Conservation (phyloP, 2,797 vertebrate species). For the Babyrousa celebensis region DNA sequence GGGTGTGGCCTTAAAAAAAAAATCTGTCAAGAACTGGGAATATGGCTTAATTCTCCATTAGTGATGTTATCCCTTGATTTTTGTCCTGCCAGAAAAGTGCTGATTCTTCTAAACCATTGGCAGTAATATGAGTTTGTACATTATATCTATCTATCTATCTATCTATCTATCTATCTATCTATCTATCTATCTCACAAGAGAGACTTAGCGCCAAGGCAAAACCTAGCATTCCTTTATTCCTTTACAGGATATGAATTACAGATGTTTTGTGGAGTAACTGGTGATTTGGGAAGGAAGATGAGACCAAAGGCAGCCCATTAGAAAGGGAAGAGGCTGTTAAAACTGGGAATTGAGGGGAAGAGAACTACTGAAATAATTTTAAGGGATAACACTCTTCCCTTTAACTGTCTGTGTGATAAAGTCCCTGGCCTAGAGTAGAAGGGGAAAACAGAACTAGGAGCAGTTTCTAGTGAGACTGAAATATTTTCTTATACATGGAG, state of each 20-base stretch:
- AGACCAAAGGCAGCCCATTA: neutral
- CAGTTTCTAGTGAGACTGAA: neutral
- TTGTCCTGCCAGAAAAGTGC: conserved; percentile 12
- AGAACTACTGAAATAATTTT: neutral
- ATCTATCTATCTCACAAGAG: neutral
- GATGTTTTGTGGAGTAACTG: neutral
- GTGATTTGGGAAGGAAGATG: neutral
- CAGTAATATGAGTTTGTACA: neutral
- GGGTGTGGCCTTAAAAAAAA: too few species aligned
- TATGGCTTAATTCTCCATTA: neutral
- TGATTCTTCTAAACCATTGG: neutral
- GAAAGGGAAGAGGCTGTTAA: neutral
- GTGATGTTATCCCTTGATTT: conserved; percentile 35
- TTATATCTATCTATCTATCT: neutral
- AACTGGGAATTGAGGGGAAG: neutral
- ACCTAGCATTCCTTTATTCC: neutral
- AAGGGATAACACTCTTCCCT: neutral
- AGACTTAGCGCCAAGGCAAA: conserved; percentile 12
- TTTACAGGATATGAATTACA: neutral
- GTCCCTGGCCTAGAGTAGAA: neutral
- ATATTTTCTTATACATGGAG: conserved; percentile 7
- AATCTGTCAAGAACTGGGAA: too few species aligned
- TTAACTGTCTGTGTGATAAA: neutral
- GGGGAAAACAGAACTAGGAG: neutral
- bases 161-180: neutral